These are phyloP conservation scores for Pyrgus malvae DNA, from an alignment of 2,888 invertebrate genomes.

Conservation along the genomic window DNA sequence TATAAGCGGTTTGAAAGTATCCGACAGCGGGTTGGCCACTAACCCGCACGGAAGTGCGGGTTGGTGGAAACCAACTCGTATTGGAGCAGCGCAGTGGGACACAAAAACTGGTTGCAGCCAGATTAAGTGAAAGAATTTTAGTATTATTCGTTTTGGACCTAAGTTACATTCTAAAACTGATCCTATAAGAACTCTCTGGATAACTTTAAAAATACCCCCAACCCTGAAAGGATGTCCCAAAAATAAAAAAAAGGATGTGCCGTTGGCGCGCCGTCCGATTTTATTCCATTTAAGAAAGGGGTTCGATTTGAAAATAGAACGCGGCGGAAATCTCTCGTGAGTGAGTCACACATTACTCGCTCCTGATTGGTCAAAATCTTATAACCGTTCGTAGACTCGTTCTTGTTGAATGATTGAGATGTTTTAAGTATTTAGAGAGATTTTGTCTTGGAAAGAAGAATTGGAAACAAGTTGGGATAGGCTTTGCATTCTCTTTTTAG, in stretches of 20 bases:
- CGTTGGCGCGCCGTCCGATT: slow-evolving; percentile 60
- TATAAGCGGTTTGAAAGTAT: too few species aligned
- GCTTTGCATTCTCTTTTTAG: too few species aligned
- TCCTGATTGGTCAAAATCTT: slow-evolving; percentile 25
- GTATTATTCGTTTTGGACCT: neutral
- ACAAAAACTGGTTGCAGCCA: too few species aligned
- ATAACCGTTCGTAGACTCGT: slow-evolving; percentile 20
- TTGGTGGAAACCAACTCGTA: too few species aligned
- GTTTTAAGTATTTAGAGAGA: neutral
- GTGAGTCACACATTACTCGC: slow-evolving; percentile 60
- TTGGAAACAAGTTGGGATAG: too few species aligned
- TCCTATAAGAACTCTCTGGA: neutral
- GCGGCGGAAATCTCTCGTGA: slow-evolving; percentile 69
- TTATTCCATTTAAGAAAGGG: slow-evolving; percentile 69
- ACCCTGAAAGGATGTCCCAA: slow-evolving; percentile 47
- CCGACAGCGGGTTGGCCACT: too few species aligned
- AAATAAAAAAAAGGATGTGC: slow-evolving; percentile 73
- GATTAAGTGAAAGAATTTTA: neutral
- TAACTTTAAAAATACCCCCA: slow-evolving; percentile 14
- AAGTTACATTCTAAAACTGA: neutral
- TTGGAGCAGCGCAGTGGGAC: too few species aligned
- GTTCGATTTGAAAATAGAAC: slow-evolving; percentile 75
- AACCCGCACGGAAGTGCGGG: too few species aligned
- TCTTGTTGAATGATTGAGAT: slow-evolving; percentile 12
- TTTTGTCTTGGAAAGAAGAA: too few species aligned